Evolutionary conservation across 2,113 vertebrate genomes (phyloP), one percentile per base, ranked within the genome.

Genomic region (Vulpes lagopus): DNA sequence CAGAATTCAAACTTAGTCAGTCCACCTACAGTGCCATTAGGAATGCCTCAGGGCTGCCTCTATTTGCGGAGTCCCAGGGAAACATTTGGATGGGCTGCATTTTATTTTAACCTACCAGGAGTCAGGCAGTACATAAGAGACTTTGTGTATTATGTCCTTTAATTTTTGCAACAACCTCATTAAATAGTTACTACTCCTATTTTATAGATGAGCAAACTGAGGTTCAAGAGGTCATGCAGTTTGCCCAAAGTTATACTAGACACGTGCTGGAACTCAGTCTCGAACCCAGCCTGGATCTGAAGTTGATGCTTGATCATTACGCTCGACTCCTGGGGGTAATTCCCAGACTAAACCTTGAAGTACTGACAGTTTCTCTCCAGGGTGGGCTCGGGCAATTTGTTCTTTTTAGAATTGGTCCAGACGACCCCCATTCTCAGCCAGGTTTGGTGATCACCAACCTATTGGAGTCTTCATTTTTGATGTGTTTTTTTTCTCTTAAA

Each of bases 81-180:
- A 38, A 88, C 85, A 85, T 32, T 84, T 64, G 60, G 22, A n/a
- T 57, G 83, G 91, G 71, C 80, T 30, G 43, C 20, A 57, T 10
- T 97, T 94, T 92, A 60, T 89, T 92, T 94, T 88, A 67, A 76
- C 23, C 71, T 35, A 38, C 55, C 15, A 4, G 38, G 71, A 88
- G 11, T 73, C 82, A 89, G 88, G 49, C 49, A 89, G 69, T 32
- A 0, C 27, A 27, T 49, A 64, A 74, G 51, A 95, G 81, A 80
- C 64, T 84, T 64, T 94, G 38, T 25, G 20, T 88, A 43, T 80
- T 55, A 91, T 84, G 60, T 96, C 32, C 35, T 51, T 89, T 79
- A 94, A 91, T 88, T 87, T 95, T 83, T 78, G 35, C 10, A 55
- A 73, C 60, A 89, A 67, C 27, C 22, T 2, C 23, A 35, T 87